These are phyloP conservation scores for Patagioenas fasciata DNA, from an alignment of 2,113 vertebrate species.

Conservation along the genomic window DNA sequence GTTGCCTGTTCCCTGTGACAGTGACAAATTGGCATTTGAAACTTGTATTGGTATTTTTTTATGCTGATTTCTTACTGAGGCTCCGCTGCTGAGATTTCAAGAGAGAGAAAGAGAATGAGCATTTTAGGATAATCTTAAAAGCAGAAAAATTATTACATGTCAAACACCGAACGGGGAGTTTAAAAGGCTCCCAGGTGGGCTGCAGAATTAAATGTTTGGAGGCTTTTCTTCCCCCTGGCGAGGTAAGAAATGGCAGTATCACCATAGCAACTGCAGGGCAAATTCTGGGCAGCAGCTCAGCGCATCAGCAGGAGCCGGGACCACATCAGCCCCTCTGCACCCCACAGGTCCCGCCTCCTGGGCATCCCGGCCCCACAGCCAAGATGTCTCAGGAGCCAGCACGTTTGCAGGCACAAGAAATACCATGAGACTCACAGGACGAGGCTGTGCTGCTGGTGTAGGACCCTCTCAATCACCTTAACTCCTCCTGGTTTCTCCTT, in stretches of 20 bases:
- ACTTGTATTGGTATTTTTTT: slow-evolving; percentile 40
- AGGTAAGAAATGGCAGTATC: slow-evolving; percentile 57
- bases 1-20: neutral
- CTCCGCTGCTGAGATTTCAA: slow-evolving; percentile 41
- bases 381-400: neutral
- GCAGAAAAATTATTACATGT: slow-evolving; percentile 73
- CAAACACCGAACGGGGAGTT: slow-evolving; percentile 72
- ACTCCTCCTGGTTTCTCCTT: neutral
- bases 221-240: slow-evolving; percentile 30
- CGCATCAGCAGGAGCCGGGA: accelerated
- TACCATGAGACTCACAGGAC: accelerated
- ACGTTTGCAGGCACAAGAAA: neutral
- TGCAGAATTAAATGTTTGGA: slow-evolving; percentile 74
- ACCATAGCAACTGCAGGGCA: slow-evolving; percentile 73
- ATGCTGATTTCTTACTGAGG: slow-evolving; percentile 49
- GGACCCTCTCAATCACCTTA: neutral
- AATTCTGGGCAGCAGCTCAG: slow-evolving; percentile 7
- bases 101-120: slow-evolving; percentile 52
- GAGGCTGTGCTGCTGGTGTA: neutral
- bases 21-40: slow-evolving; percentile 52
- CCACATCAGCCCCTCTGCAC: neutral
- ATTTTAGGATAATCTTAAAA: slow-evolving; percentile 76
- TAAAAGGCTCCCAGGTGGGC: slow-evolving; percentile 79
- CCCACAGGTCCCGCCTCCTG: neutral
- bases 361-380: neutral